phyloP scores from a whole-genome alignment of 2,797 vertebrate genomes.

The Garrulus glandarius region DNA sequence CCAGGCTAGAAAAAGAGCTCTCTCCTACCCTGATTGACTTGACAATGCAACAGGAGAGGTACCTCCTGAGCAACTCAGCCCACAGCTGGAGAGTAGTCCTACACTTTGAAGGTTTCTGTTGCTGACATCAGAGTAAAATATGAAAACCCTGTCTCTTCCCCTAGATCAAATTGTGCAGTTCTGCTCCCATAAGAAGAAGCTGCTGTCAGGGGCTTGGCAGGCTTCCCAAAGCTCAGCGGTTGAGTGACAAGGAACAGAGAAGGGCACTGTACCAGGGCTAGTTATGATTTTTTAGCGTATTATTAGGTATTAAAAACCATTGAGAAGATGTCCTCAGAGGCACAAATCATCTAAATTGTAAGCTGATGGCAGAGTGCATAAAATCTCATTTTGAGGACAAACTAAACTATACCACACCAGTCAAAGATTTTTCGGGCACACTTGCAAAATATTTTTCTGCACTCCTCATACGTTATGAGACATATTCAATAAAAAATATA shows the following conservation, averaged over 20 bases:
- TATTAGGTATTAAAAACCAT: background rate
- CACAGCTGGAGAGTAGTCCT: background rate
- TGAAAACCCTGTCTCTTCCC: conserved; percentile 8
- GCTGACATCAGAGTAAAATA: conserved; percentile 57
- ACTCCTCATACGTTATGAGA: background rate
- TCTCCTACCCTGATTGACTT: conserved; percentile 12
- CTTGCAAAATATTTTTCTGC: background rate
- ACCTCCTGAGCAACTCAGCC: conserved; percentile 45
- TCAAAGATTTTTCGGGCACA: background rate
- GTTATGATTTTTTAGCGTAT: background rate
- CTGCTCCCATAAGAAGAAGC: background rate
- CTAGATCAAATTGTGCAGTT: background rate
- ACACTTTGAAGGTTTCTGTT: conserved; percentile 66
- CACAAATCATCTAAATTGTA: background rate
- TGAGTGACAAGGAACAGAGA: conserved; percentile 22
- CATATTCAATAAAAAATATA: background rate
- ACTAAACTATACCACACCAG: background rate
- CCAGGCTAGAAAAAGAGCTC: conserved; percentile 34
- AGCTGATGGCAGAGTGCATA: background rate
- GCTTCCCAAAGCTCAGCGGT: background rate
- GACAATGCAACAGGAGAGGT: conserved; percentile 54
- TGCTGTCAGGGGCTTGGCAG: conserved; percentile 7
- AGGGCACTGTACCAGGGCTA: background rate
- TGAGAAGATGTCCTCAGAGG: background rate
- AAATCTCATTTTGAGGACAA: background rate